Base-by-base conservation (phyloP, 2,797 vertebrate genomes). In the Mycteria americana region DNA sequence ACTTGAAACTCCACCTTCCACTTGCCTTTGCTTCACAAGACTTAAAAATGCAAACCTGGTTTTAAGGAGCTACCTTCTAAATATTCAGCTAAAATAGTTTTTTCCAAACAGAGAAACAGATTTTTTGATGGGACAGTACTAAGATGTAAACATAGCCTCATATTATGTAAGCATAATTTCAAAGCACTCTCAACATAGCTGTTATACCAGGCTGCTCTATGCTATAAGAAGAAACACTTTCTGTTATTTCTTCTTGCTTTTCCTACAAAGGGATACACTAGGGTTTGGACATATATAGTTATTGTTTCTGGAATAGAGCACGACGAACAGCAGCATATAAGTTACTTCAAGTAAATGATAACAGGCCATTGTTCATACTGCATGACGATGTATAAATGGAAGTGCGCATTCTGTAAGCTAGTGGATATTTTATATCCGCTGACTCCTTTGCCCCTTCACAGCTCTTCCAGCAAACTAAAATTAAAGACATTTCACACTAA, bases 401-500 rank as follows among this genome's bases (percentile, higher is more conserved):
- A 74, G 21, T 7, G 5, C 7, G 4, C 0, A 0, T 75, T 79
- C 65, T 3, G 0, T 43, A 28, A 92, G 33, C 37, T 62, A 45
- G 68, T 33, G 70, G 80, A 2, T 79, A 46, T 84, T 88, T 86
- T 74, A 60, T 64, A 39, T 67, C 46, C 12, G 3, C 30, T 48
- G n/a, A 27, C 53, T 62, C 31, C 63, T 68, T 84, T 31, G 65
- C 43, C 73, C n/a, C 89, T 86, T 80, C 88, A 50, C 74, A 37
- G 51, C 17, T 78, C 45, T 54, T 86, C 56, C 77, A 51, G 79
- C 18, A 81, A 90, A 77, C 63, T 50, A 51, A 94, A 90, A 91
- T 84, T 63, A 87, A 89, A 95, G 94, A 84, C 15, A 57, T 83
- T 95, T 77, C 85, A 91, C 78, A 89, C 79, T 67, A 41, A 96